Percentiles rank a stretch among this genome's conserved stretches.
Conservation (phyloP, 2,888 invertebrate genomes). For the Pseudococcus jackbeardsleyi region DNA sequence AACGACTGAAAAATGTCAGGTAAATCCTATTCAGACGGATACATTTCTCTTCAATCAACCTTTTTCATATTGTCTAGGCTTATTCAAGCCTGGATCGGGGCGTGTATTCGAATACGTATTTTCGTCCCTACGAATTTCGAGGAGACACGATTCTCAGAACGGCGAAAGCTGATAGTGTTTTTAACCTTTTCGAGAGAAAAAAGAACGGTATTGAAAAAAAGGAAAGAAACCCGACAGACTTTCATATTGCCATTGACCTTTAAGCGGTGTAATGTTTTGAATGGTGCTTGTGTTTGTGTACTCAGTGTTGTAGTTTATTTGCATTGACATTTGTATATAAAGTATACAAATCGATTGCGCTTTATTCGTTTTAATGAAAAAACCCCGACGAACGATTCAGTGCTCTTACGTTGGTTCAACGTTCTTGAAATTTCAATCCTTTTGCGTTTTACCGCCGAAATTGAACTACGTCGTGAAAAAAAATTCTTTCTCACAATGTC, state of each 20-base stretch:
- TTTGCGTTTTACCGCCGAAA: too few species aligned
- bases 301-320: background rate
- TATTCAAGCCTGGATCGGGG: too few species aligned
- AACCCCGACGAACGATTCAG: background rate
- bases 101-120: background rate
- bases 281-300: background rate
- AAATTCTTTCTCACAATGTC: constrained; percentile 36
- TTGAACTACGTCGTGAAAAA: background rate
- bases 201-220: background rate
- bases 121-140: background rate
- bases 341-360: background rate
- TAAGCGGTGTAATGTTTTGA: background rate
- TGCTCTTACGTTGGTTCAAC: too few species aligned
- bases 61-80: too few species aligned
- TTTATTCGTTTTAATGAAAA: background rate
- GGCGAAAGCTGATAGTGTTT: background rate
- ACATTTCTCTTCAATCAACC: background rate
- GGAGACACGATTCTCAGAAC: background rate
- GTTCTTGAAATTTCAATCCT: too few species aligned
- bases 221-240: background rate
- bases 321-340: constrained; percentile 14
- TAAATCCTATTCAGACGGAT: background rate
- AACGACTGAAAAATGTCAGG: background rate
- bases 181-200: background rate
- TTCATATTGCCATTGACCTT: constrained; percentile 28